phyloP scores from a whole-genome alignment of 1,140 invertebrate species.

The Eupristina koningsbergeri region DNA sequence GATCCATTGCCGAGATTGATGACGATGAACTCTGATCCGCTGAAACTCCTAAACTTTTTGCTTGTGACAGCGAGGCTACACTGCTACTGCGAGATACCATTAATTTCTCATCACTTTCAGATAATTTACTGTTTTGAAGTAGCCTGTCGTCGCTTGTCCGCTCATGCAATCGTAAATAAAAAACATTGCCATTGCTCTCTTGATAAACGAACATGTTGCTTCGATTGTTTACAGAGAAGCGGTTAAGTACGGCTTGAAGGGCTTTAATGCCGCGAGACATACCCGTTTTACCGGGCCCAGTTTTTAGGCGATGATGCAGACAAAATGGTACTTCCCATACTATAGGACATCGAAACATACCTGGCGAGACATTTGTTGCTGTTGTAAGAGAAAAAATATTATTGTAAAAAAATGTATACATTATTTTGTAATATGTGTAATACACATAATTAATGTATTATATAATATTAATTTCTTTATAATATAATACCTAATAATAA shows the following conservation, averaged over 20 bases:
- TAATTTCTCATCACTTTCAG: constrained; percentile 70
- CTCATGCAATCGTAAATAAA: constrained; percentile 77
- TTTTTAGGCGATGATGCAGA: constrained; percentile 83
- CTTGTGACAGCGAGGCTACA: constrained; percentile 67
- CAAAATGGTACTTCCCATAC: constrained; percentile 83
- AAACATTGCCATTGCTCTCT: constrained; percentile 80
- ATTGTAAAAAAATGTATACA: background rate
- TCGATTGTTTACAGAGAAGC: constrained; percentile 83
- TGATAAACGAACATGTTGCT: constrained; percentile 88
- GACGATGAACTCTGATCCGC: constrained; percentile 58
- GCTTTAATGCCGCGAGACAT: constrained; percentile 78
- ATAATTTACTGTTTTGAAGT: constrained; percentile 68
- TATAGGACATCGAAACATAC: constrained; percentile 82
- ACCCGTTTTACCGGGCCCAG: constrained; percentile 76
- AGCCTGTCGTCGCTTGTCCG: constrained; percentile 68
- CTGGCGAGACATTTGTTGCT: constrained; percentile 70
- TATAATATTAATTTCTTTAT: too few species aligned
- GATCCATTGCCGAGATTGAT: constrained; percentile 51
- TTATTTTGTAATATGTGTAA: background rate
- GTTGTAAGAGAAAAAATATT: background rate
- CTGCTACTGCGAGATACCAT: constrained; percentile 71
- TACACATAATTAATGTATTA: background rate
- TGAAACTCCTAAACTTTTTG: constrained; percentile 58
- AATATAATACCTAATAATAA: too few species aligned
- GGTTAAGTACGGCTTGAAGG: constrained; percentile 79